Conservation (phyloP, 2,888 invertebrate species). For the Hypomecis atomaria region DNA sequence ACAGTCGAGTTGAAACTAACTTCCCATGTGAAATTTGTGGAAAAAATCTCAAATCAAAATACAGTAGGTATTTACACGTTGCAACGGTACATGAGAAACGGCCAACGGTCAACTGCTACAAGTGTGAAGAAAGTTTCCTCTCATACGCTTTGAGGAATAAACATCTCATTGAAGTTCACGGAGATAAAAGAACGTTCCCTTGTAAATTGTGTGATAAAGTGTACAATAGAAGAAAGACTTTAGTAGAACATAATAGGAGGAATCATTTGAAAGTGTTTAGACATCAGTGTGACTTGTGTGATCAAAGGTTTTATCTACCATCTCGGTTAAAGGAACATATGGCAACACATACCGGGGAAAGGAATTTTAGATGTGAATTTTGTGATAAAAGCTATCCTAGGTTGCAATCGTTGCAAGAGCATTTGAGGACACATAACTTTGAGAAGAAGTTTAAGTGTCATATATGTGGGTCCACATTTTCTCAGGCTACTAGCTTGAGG, state of each 20-base stretch:
- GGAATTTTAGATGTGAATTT: constrained; percentile 71
- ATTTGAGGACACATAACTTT: constrained; percentile 81
- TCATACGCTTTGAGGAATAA: constrained; percentile 68
- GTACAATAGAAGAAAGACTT: constrained; percentile 72
- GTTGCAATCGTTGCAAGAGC: constrained; percentile 75
- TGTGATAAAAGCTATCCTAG: constrained; percentile 76
- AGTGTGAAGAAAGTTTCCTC: constrained; percentile 71
- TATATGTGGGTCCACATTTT: constrained; percentile 80
- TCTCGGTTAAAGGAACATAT: constrained; percentile 73
- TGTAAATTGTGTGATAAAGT: constrained; percentile 72
- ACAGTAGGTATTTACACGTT: constrained; percentile 68
- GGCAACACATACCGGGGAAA: constrained; percentile 76
- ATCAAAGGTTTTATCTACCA: constrained; percentile 79
- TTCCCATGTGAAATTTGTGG: constrained; percentile 80
- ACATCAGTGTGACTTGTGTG: constrained; percentile 82
- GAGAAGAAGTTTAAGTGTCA: constrained; percentile 82
- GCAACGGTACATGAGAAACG: constrained; percentile 69
- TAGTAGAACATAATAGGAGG: constrained; percentile 70
- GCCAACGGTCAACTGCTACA: constrained; percentile 71
- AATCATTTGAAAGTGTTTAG: constrained; percentile 71
- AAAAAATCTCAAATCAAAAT: constrained; percentile 73
- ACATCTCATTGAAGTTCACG: constrained; percentile 72
- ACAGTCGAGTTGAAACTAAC: constrained; percentile 68
- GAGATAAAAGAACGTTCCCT: constrained; percentile 64
- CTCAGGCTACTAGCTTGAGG: constrained; percentile 83